A percentile compares a stretch with the other conserved stretches of the same genome.
These are phyloP conservation scores for Periplaneta americana DNA, from an alignment of 1,140 invertebrate species.

Conservation along the genomic window DNA sequence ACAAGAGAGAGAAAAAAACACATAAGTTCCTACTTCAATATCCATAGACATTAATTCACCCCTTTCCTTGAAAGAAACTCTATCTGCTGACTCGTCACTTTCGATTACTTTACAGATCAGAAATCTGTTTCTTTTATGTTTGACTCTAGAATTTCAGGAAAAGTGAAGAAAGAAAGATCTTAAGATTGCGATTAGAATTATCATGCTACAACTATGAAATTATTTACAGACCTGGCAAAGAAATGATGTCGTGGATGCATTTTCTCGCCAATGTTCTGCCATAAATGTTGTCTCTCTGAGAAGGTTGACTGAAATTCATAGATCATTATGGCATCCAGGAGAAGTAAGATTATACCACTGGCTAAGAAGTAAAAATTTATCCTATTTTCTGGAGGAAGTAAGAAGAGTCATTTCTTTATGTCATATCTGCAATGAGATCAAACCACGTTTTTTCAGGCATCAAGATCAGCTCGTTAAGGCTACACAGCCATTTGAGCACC, in stretches of 20 bases:
- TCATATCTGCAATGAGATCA: slow-evolving; percentile 21
- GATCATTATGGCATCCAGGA: slow-evolving; percentile 25
- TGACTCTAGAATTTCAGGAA: not conserved
- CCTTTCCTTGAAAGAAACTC: no score
- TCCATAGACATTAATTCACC: no score
- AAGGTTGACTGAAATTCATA: slow-evolving; percentile 3
- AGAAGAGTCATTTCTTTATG: slow-evolving; percentile 17
- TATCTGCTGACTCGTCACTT: no score
- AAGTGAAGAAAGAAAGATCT: not conserved
- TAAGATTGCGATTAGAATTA: no score
- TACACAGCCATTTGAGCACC: slow-evolving; percentile 24
- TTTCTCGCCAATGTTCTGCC: no score
- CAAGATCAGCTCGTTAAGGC: slow-evolving; percentile 24
- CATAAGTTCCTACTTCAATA: no score
- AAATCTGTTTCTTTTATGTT: no score
- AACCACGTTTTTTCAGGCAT: slow-evolving; percentile 19
- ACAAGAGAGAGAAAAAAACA: no score
- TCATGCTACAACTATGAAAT: no score
- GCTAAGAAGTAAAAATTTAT: slow-evolving; percentile 22
- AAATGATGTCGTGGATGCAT: no score
- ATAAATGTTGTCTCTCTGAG: no score
- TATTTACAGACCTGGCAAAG: not conserved
- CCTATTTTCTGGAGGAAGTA: slow-evolving; percentile 24
- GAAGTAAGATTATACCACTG: slow-evolving; percentile 24
- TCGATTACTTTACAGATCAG: no score